phyloP scores from a whole-genome alignment of 2,113 vertebrate species.

The Myiagra hebetior region DNA sequence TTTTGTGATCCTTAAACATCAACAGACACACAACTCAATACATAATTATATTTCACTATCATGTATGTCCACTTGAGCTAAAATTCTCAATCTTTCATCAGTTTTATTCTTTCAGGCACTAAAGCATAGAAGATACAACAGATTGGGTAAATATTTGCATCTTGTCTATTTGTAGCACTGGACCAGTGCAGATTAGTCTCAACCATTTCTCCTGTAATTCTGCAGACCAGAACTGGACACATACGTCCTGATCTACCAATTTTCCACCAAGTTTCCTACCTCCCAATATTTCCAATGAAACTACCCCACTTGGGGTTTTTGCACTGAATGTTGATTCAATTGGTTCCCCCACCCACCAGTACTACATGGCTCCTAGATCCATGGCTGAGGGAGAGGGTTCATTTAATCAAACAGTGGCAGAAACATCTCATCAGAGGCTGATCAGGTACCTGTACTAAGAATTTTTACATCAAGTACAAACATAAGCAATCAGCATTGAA shows the following conservation, averaged over 20 bases:
- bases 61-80: background rate
- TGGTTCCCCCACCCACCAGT: background rate
- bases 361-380: background rate
- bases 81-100: background rate
- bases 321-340: background rate
- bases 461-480: background rate
- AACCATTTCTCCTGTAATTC: background rate
- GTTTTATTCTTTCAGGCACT: background rate
- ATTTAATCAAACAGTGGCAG: background rate
- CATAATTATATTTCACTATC: background rate
- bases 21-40: background rate
- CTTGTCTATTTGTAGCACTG: background rate
- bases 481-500: background rate
- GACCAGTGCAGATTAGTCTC: background rate
- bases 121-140: background rate
- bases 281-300: background rate
- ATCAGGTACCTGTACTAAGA: background rate
- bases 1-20: background rate
- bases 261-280: background rate
- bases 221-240: background rate
- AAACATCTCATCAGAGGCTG: background rate
- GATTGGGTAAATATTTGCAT: background rate
- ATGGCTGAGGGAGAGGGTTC: background rate
- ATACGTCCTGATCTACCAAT: fast-evolving
- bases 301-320: background rate